Percentiles rank a stretch among this genome's conserved stretches.
Evolutionary conservation across 2,797 vertebrate genomes (phyloP).

Genomic region (Tympanoctomys barrerae): DNA sequence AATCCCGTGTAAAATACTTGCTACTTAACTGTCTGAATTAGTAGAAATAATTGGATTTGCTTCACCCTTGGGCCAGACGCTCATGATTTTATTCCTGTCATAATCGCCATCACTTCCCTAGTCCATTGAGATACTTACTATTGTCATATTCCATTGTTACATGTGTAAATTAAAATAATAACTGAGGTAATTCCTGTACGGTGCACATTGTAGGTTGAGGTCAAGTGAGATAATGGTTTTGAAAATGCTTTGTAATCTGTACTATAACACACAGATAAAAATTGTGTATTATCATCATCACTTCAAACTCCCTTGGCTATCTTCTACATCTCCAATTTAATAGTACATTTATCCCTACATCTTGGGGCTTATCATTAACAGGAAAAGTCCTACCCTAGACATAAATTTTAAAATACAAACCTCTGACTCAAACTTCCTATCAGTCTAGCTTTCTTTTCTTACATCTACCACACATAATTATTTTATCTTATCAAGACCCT

Average conservation of each 20-base stretch:
- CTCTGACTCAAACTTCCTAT: background rate
- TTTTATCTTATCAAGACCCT: background rate
- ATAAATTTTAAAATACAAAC: slow-evolving; percentile 24
- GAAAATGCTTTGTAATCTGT: slow-evolving; percentile 50
- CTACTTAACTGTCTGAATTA: background rate
- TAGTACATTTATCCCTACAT: background rate
- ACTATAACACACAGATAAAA: slow-evolving; percentile 20
- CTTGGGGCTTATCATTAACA: slow-evolving; percentile 45
- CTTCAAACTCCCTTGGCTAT: slow-evolving; percentile 8
- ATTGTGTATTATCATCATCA: slow-evolving; percentile 15
- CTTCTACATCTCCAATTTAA: background rate
- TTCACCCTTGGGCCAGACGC: slow-evolving; percentile 13
- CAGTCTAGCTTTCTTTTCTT: slow-evolving; percentile 51
- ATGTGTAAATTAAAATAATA: slow-evolving; percentile 54
- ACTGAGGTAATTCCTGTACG: slow-evolving; percentile 27
- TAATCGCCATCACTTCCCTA: slow-evolving; percentile 51
- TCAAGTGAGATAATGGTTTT: slow-evolving; percentile 41
- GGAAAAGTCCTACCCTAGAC: background rate
- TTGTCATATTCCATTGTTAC: slow-evolving; percentile 38
- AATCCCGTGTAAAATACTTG: background rate
- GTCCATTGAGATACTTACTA: slow-evolving; percentile 25
- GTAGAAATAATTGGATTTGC: background rate
- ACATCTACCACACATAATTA: background rate
- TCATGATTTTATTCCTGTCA: slow-evolving; percentile 51
- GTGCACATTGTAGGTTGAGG: slow-evolving; percentile 3